Conservation (phyloP, 2,113 vertebrate genomes). For the Oryctolagus cuniculus region mOryCun1.1 NC_091438.1:20870501-20871000, state of each 20-base stretch:
- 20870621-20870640: not conserved
- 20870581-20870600: not conserved
- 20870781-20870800: not conserved
- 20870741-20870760: not conserved
- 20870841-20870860: fast-evolving
- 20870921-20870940: no score
- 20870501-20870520: not conserved
- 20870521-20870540: not conserved
- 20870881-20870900: not conserved
- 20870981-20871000: not conserved
- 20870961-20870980: not conserved
- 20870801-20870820: no score
- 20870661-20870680: not conserved
- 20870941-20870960: not conserved
- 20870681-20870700: not conserved
- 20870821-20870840: not conserved
- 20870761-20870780: not conserved
- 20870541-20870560: not conserved
- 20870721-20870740: not conserved
- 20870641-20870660: not conserved
- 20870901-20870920: no score
- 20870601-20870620: fast-evolving
- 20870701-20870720: not conserved
- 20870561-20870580: not conserved
- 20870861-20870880: not conserved